phyloP scores from a whole-genome alignment of 2,113 vertebrate species.

The Pleuronectes platessa region DNA sequence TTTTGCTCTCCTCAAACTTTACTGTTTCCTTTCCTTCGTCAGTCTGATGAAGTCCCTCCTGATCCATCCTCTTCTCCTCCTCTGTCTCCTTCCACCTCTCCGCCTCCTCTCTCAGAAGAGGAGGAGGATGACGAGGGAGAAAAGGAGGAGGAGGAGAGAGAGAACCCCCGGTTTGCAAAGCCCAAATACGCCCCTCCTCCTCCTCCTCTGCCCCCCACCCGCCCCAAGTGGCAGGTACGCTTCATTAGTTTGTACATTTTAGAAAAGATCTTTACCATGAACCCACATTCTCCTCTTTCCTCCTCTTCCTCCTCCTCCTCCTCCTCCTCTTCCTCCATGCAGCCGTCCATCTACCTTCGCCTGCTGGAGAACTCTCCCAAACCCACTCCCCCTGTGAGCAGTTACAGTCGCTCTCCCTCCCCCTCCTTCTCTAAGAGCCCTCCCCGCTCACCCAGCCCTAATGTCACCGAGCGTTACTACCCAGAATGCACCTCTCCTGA shows the following conservation, averaged over 20 bases:
- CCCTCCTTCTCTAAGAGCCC: conserved; percentile 2
- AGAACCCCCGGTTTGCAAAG: conserved; percentile 78
- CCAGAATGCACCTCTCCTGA: conserved; percentile 66
- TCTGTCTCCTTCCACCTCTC: conserved; percentile 48
- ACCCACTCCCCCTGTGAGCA: conserved; percentile 8
- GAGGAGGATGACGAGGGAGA: conserved; percentile 35
- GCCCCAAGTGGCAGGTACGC: conserved; percentile 77
- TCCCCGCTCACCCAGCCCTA: conserved; percentile 55
- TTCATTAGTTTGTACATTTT: background rate
- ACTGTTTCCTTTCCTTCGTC: background rate
- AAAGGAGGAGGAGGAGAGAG: conserved; percentile 28
- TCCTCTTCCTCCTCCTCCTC: background rate
- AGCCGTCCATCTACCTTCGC: conserved; percentile 76
- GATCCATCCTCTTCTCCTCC: conserved; percentile 35
- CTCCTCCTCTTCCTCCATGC: conserved; percentile 9
- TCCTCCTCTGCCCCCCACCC: conserved; percentile 35
- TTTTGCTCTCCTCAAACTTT: background rate
- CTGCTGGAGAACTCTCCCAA: conserved; percentile 65
- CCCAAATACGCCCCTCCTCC: conserved; percentile 54
- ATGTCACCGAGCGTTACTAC: conserved; percentile 51
- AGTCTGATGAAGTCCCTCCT: conserved; percentile 44
- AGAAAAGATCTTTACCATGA: background rate
- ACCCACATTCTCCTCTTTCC: background rate
- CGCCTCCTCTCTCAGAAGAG: conserved; percentile 40
- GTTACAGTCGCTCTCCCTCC: conserved; percentile 52